These are phyloP conservation scores for Ophiodon elongatus DNA, from an alignment of 2,113 vertebrate species.

Conservation along the genomic window DNA sequence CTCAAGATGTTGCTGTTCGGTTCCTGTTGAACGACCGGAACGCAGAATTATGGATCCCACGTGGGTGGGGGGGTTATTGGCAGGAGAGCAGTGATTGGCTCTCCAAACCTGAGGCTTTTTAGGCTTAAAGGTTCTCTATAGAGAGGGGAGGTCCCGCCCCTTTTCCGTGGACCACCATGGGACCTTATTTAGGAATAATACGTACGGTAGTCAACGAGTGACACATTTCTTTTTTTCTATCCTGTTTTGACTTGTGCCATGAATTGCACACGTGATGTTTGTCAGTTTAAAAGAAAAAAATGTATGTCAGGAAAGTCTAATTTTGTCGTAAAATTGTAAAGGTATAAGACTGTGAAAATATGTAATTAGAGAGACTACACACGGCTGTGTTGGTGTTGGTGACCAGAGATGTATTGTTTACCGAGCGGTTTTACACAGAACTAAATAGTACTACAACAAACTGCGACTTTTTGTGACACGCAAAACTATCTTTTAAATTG, in stretches of 20 bases:
- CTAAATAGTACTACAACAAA: neutral
- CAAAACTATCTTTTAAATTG: neutral
- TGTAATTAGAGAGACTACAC: neutral
- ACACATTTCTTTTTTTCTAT: neutral
- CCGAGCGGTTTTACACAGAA: neutral
- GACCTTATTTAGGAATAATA: neutral
- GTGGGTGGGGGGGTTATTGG: conserved; percentile 32
- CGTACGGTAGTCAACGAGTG: neutral
- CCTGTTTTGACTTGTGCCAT: neutral
- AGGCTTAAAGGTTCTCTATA: neutral
- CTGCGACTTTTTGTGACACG: neutral
- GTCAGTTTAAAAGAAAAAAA: neutral
- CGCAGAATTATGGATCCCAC: conserved; percentile 34
- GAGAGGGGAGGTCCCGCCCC: neutral
- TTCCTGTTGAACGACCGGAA: conserved; percentile 25
- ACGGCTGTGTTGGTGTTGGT: neutral
- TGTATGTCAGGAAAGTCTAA: neutral
- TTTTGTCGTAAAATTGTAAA: neutral
- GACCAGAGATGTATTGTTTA: neutral
- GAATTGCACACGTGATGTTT: neutral
- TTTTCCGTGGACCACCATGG: neutral
- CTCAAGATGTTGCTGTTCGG: conserved; percentile 55
- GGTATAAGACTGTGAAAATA: neutral
- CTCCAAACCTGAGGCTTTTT: neutral
- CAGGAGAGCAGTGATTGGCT: conserved; percentile 22